Evolutionary conservation across 2,888 invertebrate species (phyloP).

Genomic region (Drosophila merina): DNA sequence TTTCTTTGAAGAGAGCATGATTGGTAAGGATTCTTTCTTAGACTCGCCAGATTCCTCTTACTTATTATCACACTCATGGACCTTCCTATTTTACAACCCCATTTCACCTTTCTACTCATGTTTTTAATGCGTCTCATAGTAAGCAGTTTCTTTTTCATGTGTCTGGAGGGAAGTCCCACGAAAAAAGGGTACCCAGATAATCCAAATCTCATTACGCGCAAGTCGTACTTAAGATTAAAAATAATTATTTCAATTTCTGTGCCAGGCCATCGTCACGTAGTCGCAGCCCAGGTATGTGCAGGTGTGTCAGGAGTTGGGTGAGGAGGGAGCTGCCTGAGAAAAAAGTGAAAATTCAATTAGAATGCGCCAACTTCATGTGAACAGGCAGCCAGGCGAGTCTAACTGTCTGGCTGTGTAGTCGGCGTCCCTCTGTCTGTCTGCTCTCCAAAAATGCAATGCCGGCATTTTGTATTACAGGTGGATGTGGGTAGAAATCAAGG

Average conservation of each 20-base stretch:
- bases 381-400: slow-evolving; percentile 58
- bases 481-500: slow-evolving; percentile 16
- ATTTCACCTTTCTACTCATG: slow-evolving; percentile 10
- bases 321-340: slow-evolving; percentile 15
- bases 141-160: slow-evolving; percentile 28
- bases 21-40: too few species aligned
- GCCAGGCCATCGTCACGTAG: slow-evolving; percentile 68
- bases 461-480: slow-evolving; percentile 62
- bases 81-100: not conserved
- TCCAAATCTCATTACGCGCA: slow-evolving; percentile 77
- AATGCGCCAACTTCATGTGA: slow-evolving; percentile 73
- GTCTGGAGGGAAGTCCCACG: slow-evolving; percentile 14
- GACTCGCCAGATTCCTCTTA: too few species aligned
- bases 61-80: too few species aligned
- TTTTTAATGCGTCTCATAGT: slow-evolving; percentile 53
- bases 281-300: slow-evolving; percentile 27
- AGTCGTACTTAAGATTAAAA: slow-evolving; percentile 79
- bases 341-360: slow-evolving; percentile 79
- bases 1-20: too few species aligned
- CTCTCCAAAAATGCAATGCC: slow-evolving; percentile 60
- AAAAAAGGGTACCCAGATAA: slow-evolving; percentile 60
- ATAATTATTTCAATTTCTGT: slow-evolving; percentile 76
- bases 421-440: slow-evolving; percentile 21
- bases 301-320: not conserved
- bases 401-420: slow-evolving; percentile 59